Conservation (phyloP, 1,140 invertebrate genomes). For the Ceratoteleas bidentatus region DNA sequence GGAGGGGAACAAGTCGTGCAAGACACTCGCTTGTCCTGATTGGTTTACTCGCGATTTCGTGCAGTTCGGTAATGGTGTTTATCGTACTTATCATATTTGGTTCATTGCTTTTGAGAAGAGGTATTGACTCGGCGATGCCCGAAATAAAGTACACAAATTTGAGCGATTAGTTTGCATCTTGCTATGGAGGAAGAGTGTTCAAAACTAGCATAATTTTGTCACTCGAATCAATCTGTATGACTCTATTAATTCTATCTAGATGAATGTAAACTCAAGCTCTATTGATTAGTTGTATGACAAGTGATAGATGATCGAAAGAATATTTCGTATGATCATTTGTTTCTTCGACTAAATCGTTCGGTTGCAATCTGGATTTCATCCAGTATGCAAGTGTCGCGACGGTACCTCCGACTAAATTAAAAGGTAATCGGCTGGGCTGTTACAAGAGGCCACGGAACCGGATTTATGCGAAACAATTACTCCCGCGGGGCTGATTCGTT, state of each 20-base stretch:
- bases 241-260: too few relatives aligned
- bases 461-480: slow-evolving; percentile 77
- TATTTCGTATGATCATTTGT: too few relatives aligned
- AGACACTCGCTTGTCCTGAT: slow-evolving; percentile 24
- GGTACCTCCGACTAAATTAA: slow-evolving; percentile 5
- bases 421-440: slow-evolving; percentile 13
- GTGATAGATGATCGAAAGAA: too few relatives aligned
- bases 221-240: too few relatives aligned
- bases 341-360: neutral
- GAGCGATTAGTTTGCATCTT: too few relatives aligned
- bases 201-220: too few relatives aligned
- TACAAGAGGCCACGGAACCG: slow-evolving; percentile 15
- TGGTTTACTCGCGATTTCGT: slow-evolving; percentile 16
- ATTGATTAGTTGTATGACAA: too few relatives aligned
- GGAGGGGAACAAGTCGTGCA: slow-evolving; percentile 18
- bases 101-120: too few relatives aligned
- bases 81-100: slow-evolving; percentile 1
- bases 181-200: too few relatives aligned
- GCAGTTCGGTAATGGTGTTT: slow-evolving; percentile 9
- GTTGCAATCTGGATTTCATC: neutral
- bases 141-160: too few relatives aligned
- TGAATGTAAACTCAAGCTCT: too few relatives aligned
- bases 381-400: neutral
- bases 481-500: slow-evolving; percentile 60
- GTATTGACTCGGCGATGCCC: too few relatives aligned